These are phyloP conservation scores for Alectura lathami DNA, from an alignment of 2,113 vertebrate species.

Conservation along the genomic window DNA sequence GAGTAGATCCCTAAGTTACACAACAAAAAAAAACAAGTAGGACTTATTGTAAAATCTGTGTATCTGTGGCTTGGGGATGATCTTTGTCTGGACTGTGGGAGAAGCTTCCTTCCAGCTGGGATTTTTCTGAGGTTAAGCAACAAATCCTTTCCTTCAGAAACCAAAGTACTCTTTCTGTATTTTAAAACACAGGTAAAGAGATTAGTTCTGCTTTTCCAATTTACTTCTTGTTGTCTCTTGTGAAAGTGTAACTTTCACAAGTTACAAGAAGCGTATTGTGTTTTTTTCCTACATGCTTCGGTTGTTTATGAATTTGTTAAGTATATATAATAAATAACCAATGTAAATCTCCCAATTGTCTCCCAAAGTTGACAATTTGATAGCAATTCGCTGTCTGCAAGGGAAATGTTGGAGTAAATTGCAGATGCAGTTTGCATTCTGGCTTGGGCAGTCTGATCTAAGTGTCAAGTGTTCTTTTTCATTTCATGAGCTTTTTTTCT, in stretches of 20 bases:
- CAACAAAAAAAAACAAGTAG: not conserved
- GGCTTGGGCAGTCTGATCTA: not conserved
- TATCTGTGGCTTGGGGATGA: not conserved
- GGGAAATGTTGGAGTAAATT: not conserved
- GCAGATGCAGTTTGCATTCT: not conserved
- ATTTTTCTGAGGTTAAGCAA: not conserved
- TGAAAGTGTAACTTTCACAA: not conserved
- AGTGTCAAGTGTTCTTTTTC: not conserved
- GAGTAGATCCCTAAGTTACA: not conserved
- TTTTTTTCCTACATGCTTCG: not conserved
- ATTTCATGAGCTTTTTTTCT: not conserved
- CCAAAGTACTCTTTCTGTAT: not conserved
- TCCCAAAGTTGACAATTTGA: not conserved
- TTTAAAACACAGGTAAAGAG: not conserved
- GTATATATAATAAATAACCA: not conserved
- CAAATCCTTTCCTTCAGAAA: not conserved
- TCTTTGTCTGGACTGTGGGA: not conserved
- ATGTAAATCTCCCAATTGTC: not conserved
- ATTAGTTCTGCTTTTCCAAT: not conserved
- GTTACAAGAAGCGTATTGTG: rapidly evolving
- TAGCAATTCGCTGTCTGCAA: not conserved
- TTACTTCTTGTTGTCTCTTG: not conserved
- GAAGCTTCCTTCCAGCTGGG: not conserved
- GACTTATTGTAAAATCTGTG: not conserved
- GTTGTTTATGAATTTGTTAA: not conserved